Evolutionary conservation across 2,888 invertebrate species (phyloP), one percentile per base, ranked within the genome.

Genomic region (Bombylius major): DNA sequence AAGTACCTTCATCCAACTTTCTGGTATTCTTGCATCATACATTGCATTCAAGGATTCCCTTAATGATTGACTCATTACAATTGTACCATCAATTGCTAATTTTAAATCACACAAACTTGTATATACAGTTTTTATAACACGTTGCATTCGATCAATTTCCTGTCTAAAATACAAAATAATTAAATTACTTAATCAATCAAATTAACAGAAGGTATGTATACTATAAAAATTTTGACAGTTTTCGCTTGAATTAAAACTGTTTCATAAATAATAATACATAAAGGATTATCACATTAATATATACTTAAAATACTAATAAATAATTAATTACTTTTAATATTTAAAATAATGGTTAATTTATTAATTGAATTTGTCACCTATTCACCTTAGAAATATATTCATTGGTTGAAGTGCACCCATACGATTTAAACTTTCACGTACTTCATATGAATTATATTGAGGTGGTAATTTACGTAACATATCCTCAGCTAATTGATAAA

Each of bases 11-110:
- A 86, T 82, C 96, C 97, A 97, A 58, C 82, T 82, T 58, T 87
- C 86, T 1, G 97, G 97, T 62, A 97, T 90, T 59, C 94, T 80
- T 4, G 96, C 96, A 70, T 97, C 96, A 69, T 93, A 96, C 92
- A 97, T 96, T 13, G 95, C 89, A 70, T 97, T 95, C 44, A 97
- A 76, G 0, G 94, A 89, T 63, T 89, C 88, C 59, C 90, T 79
- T 39, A 97, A 77, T 32, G 82, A 84, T 68, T 93, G 91, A 67
- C 93, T 95, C 96, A 97, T 97, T 34, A 97, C 88, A 64, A 97
- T 96, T 0, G 95, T 96, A 42, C 97, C 97, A 67, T 97, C 96
- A 61, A 97, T 96, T 13, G 97, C 97, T 60, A 96, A 77, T 71
- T 94, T 93, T 52, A 97, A 78, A 74, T 97, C 92, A 55, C 83